Evolutionary conservation across 2,797 vertebrate species (phyloP).

Genomic region (Graptemys geographica): DNA sequence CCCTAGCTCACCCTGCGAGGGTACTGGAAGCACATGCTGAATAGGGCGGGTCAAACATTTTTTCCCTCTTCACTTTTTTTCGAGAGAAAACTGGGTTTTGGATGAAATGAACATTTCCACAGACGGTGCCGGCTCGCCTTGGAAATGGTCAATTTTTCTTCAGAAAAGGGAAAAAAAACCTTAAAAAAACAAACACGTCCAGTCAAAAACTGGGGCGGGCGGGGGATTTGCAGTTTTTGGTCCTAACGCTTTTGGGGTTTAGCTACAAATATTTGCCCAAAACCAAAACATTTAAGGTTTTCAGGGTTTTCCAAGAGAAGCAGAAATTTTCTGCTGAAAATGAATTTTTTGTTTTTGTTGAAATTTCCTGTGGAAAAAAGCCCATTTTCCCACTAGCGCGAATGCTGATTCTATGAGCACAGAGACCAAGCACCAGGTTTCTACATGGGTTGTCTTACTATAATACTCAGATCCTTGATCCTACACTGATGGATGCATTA

Average conservation of each 20-base stretch:
- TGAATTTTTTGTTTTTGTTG: neutral
- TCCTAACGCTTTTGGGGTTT: neutral
- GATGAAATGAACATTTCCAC: neutral
- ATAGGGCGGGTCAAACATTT: neutral
- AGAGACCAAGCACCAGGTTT: neutral
- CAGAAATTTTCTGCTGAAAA: neutral
- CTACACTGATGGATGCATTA: neutral
- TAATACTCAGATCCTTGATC: neutral
- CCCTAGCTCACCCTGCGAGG: neutral
- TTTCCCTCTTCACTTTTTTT: neutral
- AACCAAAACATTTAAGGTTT: neutral
- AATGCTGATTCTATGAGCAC: no score
- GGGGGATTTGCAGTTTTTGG: neutral
- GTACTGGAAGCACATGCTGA: neutral
- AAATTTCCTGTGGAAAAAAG: neutral
- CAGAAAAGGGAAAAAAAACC: rapidly evolving
- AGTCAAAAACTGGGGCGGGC: no score
- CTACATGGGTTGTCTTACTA: neutral
- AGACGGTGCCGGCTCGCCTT: neutral
- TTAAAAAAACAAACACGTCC: no score
- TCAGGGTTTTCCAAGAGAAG: neutral
- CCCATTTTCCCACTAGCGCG: neutral
- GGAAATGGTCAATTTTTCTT: neutral
- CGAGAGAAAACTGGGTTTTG: neutral
- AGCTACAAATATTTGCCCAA: neutral